These are phyloP conservation scores for Lateolabrax maculatus DNA, from an alignment of 2,797 vertebrate species.

Conservation along the genomic window DNA sequence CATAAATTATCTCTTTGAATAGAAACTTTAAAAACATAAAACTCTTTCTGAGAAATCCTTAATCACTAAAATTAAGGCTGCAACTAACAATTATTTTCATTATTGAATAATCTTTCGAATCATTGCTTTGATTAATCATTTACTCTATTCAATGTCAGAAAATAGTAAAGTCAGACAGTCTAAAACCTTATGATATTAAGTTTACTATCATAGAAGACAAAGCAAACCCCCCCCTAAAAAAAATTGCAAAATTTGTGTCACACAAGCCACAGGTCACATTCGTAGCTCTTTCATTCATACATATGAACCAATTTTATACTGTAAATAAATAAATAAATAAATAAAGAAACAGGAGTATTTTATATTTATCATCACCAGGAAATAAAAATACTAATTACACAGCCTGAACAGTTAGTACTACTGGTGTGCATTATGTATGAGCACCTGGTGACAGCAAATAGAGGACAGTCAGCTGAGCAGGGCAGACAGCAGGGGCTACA, in stretches of 20 bases:
- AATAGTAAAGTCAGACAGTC: no score
- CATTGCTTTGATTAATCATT: no score
- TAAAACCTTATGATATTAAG: no score
- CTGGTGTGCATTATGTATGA: slow-evolving; percentile 35
- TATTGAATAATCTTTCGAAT: no score
- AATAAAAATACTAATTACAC: slow-evolving; percentile 2
- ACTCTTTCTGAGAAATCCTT: not conserved
- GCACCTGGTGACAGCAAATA: slow-evolving; percentile 14
- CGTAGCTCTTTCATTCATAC: not conserved
- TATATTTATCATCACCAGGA: slow-evolving; percentile 11
- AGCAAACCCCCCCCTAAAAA: no score
- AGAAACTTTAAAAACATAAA: not conserved
- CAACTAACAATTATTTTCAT: not conserved
- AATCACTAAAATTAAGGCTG: not conserved
- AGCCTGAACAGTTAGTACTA: not conserved
- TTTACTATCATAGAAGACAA: no score
- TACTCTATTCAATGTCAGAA: no score
- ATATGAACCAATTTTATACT: not conserved
- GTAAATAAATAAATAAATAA: no score
- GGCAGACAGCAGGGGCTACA: slow-evolving; percentile 41
- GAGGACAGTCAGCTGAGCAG: slow-evolving; percentile 28
- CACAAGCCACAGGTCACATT: no score
- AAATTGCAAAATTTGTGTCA: not conserved
- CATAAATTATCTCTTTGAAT: not conserved
- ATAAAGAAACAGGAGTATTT: not conserved